Evolutionary conservation across 2,113 vertebrate species (phyloP), one percentile per base, ranked within the genome.

Genomic region (Triplophysa siluroides): DNA sequence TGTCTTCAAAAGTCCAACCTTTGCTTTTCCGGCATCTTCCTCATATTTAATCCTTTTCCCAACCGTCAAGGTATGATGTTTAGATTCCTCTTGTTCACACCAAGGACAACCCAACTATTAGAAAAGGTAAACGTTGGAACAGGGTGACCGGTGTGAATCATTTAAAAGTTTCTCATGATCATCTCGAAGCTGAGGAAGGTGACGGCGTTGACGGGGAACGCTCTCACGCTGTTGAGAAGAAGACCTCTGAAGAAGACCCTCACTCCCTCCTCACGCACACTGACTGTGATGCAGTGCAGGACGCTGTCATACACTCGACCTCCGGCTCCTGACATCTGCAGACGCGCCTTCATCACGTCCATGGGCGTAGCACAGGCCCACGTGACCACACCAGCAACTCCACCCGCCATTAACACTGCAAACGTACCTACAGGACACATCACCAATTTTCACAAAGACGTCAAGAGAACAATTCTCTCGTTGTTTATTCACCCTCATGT

Each of bases 181-280:
- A 86, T 87, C 81, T 96, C 94, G 0, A 94, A 96, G 87, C 91
- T 91, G 50, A 95, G 89, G 87, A 96, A 96, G 70, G 93, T 95
- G 82, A 94, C 78, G 0, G 94, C 94, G 0, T 95, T 96, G 80
- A 96, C 94, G 0, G 95, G 95, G 66, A 96, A 95, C 12, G 94
- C 95, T 0, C 95, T 91, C 33, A 94, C 62, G 10, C 92, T 92
- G 88, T 95, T 96, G 45, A 94, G 88, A 4, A 89, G 81, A 1
- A 96, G 88, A 0, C 95, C 94, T 74, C 90, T 92, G 83, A 93
- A 93, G 52, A 96, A 91, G 64, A 96, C 94, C 2, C 83, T 75
- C 2, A 65, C 21, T 0, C 95, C 94, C 72, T 96, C 95, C 81
- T 90, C 86, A 71, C 79, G 88, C 56, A 89, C 43, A 7, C 95